Percentiles rank a stretch among this genome's conserved stretches.
phyloP scores from a whole-genome alignment of 2,797 vertebrate species.

The Acropternis orthonyx region DNA sequence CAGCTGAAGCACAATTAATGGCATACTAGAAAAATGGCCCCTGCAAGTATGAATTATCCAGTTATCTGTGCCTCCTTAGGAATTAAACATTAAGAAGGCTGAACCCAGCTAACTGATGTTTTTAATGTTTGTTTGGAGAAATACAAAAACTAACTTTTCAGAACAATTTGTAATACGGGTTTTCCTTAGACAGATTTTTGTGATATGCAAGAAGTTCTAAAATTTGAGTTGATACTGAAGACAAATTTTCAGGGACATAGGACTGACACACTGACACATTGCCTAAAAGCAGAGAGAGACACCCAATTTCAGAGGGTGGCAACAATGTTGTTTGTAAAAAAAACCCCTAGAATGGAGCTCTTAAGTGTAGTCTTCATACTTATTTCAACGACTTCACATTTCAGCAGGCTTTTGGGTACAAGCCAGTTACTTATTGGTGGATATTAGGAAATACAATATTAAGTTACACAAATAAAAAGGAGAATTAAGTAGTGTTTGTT shows the following conservation, averaged over 20 bases:
- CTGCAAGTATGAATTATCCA: not conserved
- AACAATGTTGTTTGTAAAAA: not conserved
- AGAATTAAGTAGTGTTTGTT: not conserved
- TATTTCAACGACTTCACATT: not conserved
- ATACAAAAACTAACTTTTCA: not conserved
- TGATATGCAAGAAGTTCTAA: not conserved
- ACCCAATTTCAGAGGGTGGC: not conserved
- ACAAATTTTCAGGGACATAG: not conserved
- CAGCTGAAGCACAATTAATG: not conserved
- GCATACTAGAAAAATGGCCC: not conserved
- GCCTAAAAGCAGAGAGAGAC: not conserved
- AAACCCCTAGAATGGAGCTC: not conserved
- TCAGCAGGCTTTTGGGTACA: not conserved
- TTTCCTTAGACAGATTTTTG: not conserved
- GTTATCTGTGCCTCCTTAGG: not conserved
- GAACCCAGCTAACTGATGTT: not conserved
- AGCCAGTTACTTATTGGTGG: not conserved
- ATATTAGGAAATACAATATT: not conserved
- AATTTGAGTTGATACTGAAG: not conserved
- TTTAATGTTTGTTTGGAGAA: not conserved
- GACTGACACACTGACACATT: not conserved
- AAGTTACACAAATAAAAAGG: not conserved
- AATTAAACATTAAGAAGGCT: not conserved
- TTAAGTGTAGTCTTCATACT: not conserved
- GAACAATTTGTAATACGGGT: not conserved